Percentiles rank a stretch among this genome's conserved stretches.
Evolutionary conservation across 2,888 invertebrate species (phyloP).

Genomic region (Melanophora roralis): DNA sequence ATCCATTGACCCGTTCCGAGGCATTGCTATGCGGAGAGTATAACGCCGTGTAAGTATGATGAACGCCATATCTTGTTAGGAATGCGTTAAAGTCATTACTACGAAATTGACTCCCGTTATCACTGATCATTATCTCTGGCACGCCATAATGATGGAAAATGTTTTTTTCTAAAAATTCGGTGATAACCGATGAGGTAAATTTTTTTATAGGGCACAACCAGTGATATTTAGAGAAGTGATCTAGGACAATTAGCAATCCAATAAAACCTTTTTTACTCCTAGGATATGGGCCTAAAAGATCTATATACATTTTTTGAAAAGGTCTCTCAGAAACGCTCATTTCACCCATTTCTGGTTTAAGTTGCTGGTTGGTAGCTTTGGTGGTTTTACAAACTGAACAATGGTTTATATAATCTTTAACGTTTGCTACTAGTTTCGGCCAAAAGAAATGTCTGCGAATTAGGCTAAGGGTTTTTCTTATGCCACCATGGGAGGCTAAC

Average conservation of each 20-base stretch:
- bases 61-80: constrained; percentile 43
- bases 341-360: too few species aligned
- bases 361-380: background rate
- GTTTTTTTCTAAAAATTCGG: background rate
- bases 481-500: background rate
- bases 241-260: background rate
- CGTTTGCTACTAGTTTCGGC: background rate
- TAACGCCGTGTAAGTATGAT: constrained; percentile 59
- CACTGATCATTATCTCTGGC: constrained; percentile 60
- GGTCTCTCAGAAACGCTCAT: background rate
- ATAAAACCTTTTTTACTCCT: background rate
- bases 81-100: constrained; percentile 49
- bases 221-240: background rate
- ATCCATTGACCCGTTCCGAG: constrained; percentile 68
- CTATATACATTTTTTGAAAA: background rate
- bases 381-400: background rate
- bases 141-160: constrained; percentile 52
- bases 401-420: background rate
- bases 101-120: constrained; percentile 65
- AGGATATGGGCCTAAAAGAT: constrained; percentile 59
- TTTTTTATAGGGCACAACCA: background rate
- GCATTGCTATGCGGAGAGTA: constrained; percentile 71
- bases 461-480: background rate
- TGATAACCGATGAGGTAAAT: background rate
- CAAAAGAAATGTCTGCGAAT: background rate